phyloP scores from a whole-genome alignment of 1,140 invertebrate species.

The Danaus melanippus region DNA sequence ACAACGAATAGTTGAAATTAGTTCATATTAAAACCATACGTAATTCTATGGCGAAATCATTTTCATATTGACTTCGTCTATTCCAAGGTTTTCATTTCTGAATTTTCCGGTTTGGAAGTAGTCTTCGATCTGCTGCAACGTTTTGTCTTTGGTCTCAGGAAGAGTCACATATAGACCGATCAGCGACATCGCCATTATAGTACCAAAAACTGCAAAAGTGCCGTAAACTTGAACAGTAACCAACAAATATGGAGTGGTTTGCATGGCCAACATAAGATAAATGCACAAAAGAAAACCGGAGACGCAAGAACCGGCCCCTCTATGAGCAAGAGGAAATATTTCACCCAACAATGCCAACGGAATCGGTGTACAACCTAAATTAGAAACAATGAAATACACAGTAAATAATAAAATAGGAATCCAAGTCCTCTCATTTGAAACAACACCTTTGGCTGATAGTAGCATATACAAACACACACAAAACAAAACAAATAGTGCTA shows the following conservation, averaged over 20 bases:
- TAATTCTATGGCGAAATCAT: constrained; percentile 13
- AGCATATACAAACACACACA: constrained; percentile 35
- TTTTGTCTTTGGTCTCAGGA: constrained; percentile 52
- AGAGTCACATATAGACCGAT: constrained; percentile 34
- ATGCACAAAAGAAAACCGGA: constrained; percentile 33
- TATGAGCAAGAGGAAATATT: constrained; percentile 44
- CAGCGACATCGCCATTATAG: constrained; percentile 25
- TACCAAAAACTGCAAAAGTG: constrained; percentile 41
- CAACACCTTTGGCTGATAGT: constrained; percentile 23
- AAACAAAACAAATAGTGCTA: constrained; percentile 30
- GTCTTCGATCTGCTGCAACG: constrained; percentile 51
- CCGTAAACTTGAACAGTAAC: constrained; percentile 39
- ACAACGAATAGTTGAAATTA: too few relatives aligned
- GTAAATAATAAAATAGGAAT: constrained; percentile 39
- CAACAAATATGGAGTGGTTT: constrained; percentile 45
- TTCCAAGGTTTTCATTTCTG: constrained; percentile 13
- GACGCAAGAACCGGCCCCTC: constrained; percentile 36
- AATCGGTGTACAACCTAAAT: constrained; percentile 52
- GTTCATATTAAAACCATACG: too few relatives aligned
- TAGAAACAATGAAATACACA: constrained; percentile 42
- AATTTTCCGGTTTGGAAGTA: constrained; percentile 41
- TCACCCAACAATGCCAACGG: constrained; percentile 50
- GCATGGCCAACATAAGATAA: constrained; percentile 29
- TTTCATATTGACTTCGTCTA: constrained; percentile 23
- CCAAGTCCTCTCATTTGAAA: constrained; percentile 33